Percentiles rank a stretch among this genome's conserved stretches.
These are phyloP conservation scores for Apoderus coryli DNA, from an alignment of 2,888 invertebrate species.

Conservation along the genomic window DNA sequence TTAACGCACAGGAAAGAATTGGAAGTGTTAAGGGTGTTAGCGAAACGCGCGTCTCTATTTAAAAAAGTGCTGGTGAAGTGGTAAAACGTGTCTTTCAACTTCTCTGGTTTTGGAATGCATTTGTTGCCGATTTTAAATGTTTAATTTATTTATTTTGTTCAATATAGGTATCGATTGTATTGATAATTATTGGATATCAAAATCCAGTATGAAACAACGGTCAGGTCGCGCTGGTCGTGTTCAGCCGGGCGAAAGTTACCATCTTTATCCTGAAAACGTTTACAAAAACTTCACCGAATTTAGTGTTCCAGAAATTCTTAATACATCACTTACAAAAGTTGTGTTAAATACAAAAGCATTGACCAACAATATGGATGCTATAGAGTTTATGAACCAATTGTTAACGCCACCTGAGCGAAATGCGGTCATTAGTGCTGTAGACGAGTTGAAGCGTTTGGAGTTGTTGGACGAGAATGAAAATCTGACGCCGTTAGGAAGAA, in stretches of 20 bases:
- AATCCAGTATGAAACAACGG: conserved; percentile 47
- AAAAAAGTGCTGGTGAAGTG: too few species aligned
- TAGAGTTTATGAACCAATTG: conserved; percentile 43
- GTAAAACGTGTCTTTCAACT: too few species aligned
- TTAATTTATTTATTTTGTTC: too few species aligned
- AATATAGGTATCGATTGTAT: conserved; percentile 33
- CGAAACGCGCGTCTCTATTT: too few species aligned
- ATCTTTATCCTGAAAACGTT: conserved; percentile 38
- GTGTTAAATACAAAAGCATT: conserved; percentile 47
- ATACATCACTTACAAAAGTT: conserved; percentile 39
- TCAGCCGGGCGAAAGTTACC: conserved; percentile 44
- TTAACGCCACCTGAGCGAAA: conserved; percentile 44
- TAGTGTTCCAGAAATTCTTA: conserved; percentile 47
- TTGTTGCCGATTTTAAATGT: too few species aligned
- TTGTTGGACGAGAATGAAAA: conserved; percentile 43
- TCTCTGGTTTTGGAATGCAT: too few species aligned
- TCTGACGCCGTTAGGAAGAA: conserved; percentile 46
- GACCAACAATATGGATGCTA: conserved; percentile 40
- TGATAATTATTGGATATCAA: conserved; percentile 46
- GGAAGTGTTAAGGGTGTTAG: too few species aligned
- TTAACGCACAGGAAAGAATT: too few species aligned
- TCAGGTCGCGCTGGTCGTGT: conserved; percentile 55
- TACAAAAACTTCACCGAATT: conserved; percentile 36
- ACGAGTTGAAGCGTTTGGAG: conserved; percentile 43
- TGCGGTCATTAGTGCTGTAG: conserved; percentile 41